phyloP scores from a whole-genome alignment of 2,113 vertebrate genomes.

The Ptychochromis oligacanthus region DNA sequence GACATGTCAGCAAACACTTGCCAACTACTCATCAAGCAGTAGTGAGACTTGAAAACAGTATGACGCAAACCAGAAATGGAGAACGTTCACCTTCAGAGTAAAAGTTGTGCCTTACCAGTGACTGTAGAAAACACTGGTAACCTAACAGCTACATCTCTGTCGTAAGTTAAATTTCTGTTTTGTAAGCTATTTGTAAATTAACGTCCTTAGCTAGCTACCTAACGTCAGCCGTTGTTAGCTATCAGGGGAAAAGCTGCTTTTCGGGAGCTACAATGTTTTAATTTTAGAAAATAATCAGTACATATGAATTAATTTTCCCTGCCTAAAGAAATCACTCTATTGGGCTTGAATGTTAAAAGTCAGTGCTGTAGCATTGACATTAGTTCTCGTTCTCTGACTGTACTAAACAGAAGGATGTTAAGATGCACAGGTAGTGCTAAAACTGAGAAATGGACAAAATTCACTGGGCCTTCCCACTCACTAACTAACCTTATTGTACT shows the following conservation, averaged over 20 bases:
- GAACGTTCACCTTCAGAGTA: background rate
- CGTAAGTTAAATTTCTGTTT: background rate
- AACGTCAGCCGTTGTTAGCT: background rate
- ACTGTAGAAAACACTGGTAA: background rate
- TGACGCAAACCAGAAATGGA: background rate
- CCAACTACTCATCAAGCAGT: too few species aligned
- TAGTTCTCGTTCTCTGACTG: too few species aligned
- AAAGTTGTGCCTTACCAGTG: background rate
- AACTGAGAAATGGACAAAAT: too few species aligned
- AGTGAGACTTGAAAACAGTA: background rate
- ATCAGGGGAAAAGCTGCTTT: background rate
- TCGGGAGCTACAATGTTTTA: background rate
- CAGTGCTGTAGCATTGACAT: too few species aligned
- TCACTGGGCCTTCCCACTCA: too few species aligned
- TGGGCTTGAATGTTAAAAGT: too few species aligned
- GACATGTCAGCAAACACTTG: too few species aligned
- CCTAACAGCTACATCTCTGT: background rate
- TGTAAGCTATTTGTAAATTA: background rate
- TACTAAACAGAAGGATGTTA: too few species aligned
- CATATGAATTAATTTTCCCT: too few species aligned
- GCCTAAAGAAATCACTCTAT: too few species aligned
- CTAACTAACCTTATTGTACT: too few species aligned
- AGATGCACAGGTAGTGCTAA: too few species aligned
- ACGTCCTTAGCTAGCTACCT: background rate
- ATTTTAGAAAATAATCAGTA: background rate